Evolutionary conservation across 2,113 vertebrate species (phyloP), one percentile per base, ranked within the genome.

Genomic region (Rhizomys pruinosus): DNA sequence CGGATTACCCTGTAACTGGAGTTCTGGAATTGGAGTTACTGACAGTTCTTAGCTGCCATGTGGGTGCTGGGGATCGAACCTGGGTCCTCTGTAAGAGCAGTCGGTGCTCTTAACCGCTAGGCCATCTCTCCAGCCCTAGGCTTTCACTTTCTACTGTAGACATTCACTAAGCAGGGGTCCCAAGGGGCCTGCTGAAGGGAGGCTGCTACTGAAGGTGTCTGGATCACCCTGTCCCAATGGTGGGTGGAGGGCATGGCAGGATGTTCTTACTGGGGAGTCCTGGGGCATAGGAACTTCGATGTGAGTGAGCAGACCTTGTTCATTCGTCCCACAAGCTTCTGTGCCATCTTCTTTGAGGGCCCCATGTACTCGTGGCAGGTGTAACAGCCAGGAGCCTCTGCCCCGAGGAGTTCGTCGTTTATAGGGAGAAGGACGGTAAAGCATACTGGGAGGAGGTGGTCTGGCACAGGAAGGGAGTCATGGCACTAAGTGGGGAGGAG

Each of bases 181-280:
- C 79, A 7, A 74, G 57, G 69, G 25, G 2, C 39, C 59, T 23
- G 16, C 66, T 39, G 69, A 77, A 47, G 78, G 63, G 68, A 81
- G 64, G 61, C 61, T 76, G 72, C 55, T 44, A 9, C 90, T 87
- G 63, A 68, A 71, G 87, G 64, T 79, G 77, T 89, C 72, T 44
- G 71, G 73, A 84, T 63, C 73, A 80, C 73, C 66, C 90, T 44
- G 55, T 81, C 61, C 73, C 86, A 39, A 0, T 16, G 29, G 73
- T 69, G 16, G 92, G 44, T 16, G 4, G 34, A 89, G 42, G 73
- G 59, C n/a, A 19, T 37, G 66, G 72, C 39, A 55, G 66, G 72
- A 68, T 23, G 16, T 68, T 47, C 72, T 59, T 66, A 23, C 55
- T 77, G 85, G 85, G 57, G 82, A 93, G 17, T 42, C 29, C 17